Evolutionary conservation across 2,797 vertebrate genomes (phyloP), one percentile per base, ranked within the genome.

Genomic region (Prionace glauca): DNA sequence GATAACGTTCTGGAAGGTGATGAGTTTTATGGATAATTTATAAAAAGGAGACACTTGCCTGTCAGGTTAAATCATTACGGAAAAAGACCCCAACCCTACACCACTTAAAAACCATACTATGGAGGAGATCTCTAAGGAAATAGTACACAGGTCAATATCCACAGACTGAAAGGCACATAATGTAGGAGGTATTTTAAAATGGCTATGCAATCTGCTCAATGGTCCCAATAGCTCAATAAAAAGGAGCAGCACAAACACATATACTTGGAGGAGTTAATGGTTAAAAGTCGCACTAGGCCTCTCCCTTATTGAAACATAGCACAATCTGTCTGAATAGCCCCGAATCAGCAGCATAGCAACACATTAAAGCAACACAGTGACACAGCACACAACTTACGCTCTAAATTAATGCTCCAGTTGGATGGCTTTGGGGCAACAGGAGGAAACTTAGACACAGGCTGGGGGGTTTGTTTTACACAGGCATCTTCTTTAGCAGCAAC

Each of bases 301-400:
- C 65, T 67, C 10, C 14, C 62, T 11, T 88, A 60, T n/a, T 91
- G 60, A 36, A 36, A 0, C 65, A 18, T 32, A 16, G 56, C 50
- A 88, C 22, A 60, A 18, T 60, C 50, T 36, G 36, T 84, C 36
- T 9, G 16, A 84, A 20, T 84, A 22, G 56, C 32, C 87, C 56
- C 26, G 50, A 16, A 5, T 60, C 26, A 32, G 26, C 87, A 88
- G 87, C 87, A 32, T 29, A 60, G 56, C 45, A 60, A 29, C 50
- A 60, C 3, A 56, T 60, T 16, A 32, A 2, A 90, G 24, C 60
- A 60, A 90, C 56, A 29, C n/a, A 26, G 50, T 20, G 5, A 87
- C 41, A 88, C 50, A n/a, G 90, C 32, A 41, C 62, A 36, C 90
- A 69, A 69, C 90, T 92, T 92, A 92, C 90, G n/a, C 20, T 92